Evolutionary conservation across 2,797 vertebrate species (phyloP), one percentile per base, ranked within the genome.

Genomic region (Falco rusticolus): DNA sequence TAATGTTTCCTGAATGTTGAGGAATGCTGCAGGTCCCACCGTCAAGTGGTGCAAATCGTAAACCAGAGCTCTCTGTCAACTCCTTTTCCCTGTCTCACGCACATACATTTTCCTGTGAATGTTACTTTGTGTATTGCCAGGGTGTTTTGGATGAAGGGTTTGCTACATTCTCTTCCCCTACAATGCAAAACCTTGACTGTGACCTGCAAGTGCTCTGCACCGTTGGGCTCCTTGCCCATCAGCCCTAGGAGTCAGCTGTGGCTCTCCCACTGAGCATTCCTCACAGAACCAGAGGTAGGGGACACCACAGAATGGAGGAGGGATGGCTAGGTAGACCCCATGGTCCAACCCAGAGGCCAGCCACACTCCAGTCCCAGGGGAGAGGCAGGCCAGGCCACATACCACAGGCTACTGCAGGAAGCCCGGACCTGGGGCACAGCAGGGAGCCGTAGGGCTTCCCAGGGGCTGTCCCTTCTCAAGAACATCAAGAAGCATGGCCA

Each of bases 61-160:
- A 90, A 74, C 13, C 53, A 69, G 43, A 89, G 29, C 11, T 74
- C 43, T 33, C 16, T 17, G 6, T 16, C 39, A 82, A 53, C 31
- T 65, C 41, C 33, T 59, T 69, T 50, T 54, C 60, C 54, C 20
- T 3, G 10, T 25, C n/a, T 56, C 74, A 76, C 2, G 5, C 16
- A 54, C 0, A 1, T 0, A 0, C 3, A 0, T 18, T 57, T 54
- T 57, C 54, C 50, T 47, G 19, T 15, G 69, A 78, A 90, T 0
- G 0, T 12, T 74, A 17, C 28, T 87, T 63, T 37, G 13, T 10
- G 13, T 45, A 56, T 60, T 71, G 43, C 50, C 34, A 13, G 3
- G 6, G 20, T 25, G 12, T 29, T 90, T 60, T 60, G 21, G 2
- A 5, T 22, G 15, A 57, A 59, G n/a, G 16, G 25, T 87, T 33